Conservation (phyloP, 1,140 invertebrate species). For the Ganaspis sp. region DNA sequence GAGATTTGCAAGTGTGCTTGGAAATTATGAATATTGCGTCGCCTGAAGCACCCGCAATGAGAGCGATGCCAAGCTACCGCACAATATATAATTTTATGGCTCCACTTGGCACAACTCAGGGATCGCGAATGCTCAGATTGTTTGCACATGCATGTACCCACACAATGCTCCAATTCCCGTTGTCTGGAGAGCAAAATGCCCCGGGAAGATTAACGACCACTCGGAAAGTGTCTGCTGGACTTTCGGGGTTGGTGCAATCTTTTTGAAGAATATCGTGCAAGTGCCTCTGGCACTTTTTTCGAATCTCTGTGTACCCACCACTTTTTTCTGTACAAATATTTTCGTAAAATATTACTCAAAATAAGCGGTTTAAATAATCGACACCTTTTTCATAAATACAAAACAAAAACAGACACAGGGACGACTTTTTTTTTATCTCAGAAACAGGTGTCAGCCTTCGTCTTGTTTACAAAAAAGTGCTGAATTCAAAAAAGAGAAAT, state of each 20-base stretch:
- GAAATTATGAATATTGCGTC: conserved; percentile 30
- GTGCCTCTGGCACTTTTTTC: conserved; percentile 23
- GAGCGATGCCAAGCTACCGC: conserved; percentile 23
- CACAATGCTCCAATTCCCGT: conserved; percentile 26
- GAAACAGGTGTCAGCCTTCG: not conserved
- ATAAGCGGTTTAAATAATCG: conserved; percentile 10
- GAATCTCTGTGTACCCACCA: not conserved
- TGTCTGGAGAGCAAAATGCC: conserved; percentile 29
- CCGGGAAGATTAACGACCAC: conserved; percentile 28
- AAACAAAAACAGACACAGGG: too few relatives aligned
- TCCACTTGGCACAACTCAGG: conserved; percentile 28
- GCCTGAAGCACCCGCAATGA: conserved; percentile 26
- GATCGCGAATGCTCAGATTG: conserved; percentile 29
- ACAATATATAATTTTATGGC: conserved; percentile 31
- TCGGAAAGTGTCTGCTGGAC: conserved; percentile 30
- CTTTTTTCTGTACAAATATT: conserved; percentile 28
- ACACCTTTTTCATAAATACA: not conserved
- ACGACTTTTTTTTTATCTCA: not conserved
- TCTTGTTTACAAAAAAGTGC: too few relatives aligned
- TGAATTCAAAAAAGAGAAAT: too few relatives aligned
- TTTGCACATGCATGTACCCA: conserved; percentile 30
- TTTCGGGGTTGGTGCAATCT: conserved; percentile 21
- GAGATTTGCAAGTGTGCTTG: conserved; percentile 28
- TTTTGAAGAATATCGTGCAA: conserved; percentile 25
- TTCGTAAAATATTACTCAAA: conserved; percentile 11